phyloP scores from a whole-genome alignment of 2,797 vertebrate genomes.

The Thamnophis elegans region DNA sequence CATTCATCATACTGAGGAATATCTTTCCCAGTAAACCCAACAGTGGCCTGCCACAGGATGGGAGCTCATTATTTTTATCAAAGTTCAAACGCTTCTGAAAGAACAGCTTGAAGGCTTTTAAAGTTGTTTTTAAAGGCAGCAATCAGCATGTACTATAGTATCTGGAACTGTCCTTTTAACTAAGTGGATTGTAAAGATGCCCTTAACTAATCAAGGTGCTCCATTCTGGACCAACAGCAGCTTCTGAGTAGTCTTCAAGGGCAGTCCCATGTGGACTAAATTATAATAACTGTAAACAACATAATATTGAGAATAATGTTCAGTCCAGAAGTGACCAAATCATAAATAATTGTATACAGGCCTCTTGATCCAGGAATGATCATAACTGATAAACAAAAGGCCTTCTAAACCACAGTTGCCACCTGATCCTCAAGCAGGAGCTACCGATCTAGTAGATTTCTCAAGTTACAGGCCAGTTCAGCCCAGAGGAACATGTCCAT shows the following conservation, averaged over 20 bases:
- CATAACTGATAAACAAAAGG: neutral
- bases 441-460: neutral
- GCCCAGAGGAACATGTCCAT: neutral
- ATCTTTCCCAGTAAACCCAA: neutral
- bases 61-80: neutral
- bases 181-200: neutral
- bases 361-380: neutral
- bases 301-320: neutral
- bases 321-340: neutral
- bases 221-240: neutral
- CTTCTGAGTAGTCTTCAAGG: neutral
- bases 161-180: neutral
- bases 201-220: neutral
- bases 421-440: neutral
- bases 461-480: neutral
- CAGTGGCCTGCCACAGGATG: neutral
- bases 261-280: neutral
- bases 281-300: neutral
- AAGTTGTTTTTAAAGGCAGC: neutral
- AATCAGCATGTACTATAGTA: neutral
- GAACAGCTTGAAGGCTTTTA: neutral
- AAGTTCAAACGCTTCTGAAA: neutral
- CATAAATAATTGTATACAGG: neutral
- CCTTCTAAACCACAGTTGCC: neutral
- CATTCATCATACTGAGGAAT: neutral